Conservation (phyloP, 37 sponge, comb jelly and placozoan species). For the Haliclona indistincta region DNA sequence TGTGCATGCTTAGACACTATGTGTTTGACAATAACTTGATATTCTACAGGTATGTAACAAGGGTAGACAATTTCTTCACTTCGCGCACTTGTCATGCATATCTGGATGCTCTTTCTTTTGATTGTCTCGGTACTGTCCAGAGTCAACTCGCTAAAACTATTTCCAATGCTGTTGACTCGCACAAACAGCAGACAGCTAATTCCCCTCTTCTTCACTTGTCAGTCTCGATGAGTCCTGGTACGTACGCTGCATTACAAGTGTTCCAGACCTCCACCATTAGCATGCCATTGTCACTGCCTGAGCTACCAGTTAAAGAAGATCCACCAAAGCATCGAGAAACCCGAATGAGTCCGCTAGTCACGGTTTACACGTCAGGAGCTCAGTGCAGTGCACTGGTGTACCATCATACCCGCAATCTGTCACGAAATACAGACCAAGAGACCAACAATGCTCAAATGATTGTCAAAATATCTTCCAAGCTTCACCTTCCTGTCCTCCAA, state of each 20-base stretch:
- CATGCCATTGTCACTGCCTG: neutral
- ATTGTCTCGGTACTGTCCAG: neutral
- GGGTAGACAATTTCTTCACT: conserved; percentile 18
- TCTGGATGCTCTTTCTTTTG: conserved; percentile 6
- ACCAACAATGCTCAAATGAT: neutral
- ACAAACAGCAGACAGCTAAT: neutral
- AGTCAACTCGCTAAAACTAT: neutral
- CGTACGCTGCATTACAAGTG: conserved; percentile 27
- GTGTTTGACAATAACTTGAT: neutral
- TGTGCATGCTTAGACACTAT: neutral
- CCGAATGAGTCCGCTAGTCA: conserved; percentile 1
- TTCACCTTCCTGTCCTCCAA: neutral
- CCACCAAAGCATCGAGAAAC: neutral
- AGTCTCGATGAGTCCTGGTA: conserved; percentile 16
- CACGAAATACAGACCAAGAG: neutral
- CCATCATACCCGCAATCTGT: neutral
- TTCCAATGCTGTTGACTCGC: neutral
- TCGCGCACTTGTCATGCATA: conserved; percentile 12
- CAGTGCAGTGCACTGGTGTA: conserved; percentile 5
- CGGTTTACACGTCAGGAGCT: conserved; percentile 7
- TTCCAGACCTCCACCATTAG: conserved; percentile 13
- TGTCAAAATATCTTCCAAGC: neutral
- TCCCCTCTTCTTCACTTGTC: conserved; percentile 34
- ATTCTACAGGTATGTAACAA: neutral
- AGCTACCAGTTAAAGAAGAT: neutral